Conservation (phyloP, 2,797 vertebrate genomes). For the Cynopterus sphinx region DNA sequence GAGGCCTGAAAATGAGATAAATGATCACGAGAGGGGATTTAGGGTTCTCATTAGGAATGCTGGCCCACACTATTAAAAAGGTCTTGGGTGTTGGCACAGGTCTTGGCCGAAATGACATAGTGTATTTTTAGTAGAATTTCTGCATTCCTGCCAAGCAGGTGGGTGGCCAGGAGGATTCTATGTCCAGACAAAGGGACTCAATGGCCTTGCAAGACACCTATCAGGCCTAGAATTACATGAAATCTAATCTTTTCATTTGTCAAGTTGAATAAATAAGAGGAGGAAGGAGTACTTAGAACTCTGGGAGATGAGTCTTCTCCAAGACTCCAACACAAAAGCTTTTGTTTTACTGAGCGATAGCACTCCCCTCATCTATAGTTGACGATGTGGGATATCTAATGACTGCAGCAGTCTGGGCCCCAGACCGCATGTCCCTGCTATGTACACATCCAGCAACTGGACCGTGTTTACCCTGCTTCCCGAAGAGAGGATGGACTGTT, state of each 20-base stretch:
- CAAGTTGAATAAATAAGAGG: not conserved
- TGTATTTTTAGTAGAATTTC: not conserved
- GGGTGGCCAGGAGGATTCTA: not conserved
- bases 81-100: not conserved
- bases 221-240: not conserved
- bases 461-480: not conserved
- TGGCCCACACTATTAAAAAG: not conserved
- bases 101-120: not conserved
- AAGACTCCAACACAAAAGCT: not conserved
- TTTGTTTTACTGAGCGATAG: not conserved
- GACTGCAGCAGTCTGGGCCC: not conserved
- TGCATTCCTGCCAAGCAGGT: not conserved
- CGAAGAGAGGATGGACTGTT: not conserved
- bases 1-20: not conserved
- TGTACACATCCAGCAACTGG: not conserved
- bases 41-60: not conserved
- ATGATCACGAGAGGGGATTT: not conserved
- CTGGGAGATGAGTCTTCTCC: not conserved
- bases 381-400: not conserved
- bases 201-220: not conserved
- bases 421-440: not conserved
- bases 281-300: not conserved
- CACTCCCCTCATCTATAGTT: accelerated
- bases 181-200: not conserved
- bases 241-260: not conserved